Evolutionary conservation across 1,140 invertebrate species (phyloP), one percentile per base, ranked within the genome.

Genomic region (Sitophilus oryzae): DNA sequence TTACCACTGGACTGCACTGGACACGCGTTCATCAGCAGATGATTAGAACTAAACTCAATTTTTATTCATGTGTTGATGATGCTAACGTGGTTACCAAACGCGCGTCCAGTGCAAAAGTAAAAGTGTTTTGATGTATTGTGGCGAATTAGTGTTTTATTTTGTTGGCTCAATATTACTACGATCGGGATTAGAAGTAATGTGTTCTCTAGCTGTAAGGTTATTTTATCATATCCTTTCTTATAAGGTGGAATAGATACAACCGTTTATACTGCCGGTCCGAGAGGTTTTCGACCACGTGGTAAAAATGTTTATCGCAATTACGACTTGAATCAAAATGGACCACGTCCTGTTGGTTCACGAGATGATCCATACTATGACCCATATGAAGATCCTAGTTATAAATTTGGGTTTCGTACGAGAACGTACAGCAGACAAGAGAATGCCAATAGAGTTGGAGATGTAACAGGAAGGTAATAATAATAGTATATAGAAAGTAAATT

Each of bases 371-470:
- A 81, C 55, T 79, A 79, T 60, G 84, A 86, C 68, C 83, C 83
- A 10, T 84, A 78, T 54, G 83, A 86, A 66, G 83, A 85, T 68
- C 82, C 83, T 1, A 83, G 81, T 52, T 87, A 86, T 63, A 76
- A 76, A 19, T 87, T 82, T 65, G 78, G 74, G 20, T 82, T 81
- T 58, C 78, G 79, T 47, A 84, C 83, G 0, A 71, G 78, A 11
- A 82, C 79, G 3, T 82, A 84, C 59, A 77, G 76, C 0, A 79
- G 82, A 60, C 77, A 79, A 52, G 84, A 87, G 70, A 62, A 50
- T 45, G 64, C 69, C 5, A 70, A 72, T 57, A 56, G 68, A 55
- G 23, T 62, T 20, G 69, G 70, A 2, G 68, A 69, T 56, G 70
- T 72, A 9, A 65, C 44, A 76, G 81, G 80, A n/a, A 52, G 23